Evolutionary conservation across 2,113 vertebrate species (phyloP).

Genomic region (Pterocles gutturalis): DNA sequence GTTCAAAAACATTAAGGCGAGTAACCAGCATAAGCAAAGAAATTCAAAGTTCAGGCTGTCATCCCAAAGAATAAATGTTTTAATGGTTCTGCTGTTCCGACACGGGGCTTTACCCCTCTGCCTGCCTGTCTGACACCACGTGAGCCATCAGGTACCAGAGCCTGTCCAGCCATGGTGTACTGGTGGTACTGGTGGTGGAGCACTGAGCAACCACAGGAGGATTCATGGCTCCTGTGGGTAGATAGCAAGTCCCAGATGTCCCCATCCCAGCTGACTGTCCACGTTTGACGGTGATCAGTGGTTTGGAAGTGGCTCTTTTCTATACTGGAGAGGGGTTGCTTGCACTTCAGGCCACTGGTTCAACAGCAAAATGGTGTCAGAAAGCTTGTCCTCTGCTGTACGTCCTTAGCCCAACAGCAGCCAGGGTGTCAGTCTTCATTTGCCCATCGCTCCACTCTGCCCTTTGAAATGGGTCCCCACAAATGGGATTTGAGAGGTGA

Average conservation of each 20-base stretch:
- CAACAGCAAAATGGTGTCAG: neutral
- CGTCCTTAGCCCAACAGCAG: accelerated
- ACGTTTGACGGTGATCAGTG: accelerated
- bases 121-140: neutral
- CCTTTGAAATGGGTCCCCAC: neutral
- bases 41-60: neutral
- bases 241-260: neutral
- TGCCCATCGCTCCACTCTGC: neutral
- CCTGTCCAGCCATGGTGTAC: neutral
- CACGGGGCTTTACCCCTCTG: neutral
- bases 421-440: neutral
- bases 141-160: neutral
- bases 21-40: neutral
- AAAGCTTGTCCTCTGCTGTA: neutral
- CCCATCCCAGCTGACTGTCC: neutral
- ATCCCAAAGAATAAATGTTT: neutral
- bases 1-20: neutral
- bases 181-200: accelerated
- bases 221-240: neutral
- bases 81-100: neutral
- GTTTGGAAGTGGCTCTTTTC: neutral
- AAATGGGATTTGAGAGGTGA: neutral
- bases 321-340: neutral
- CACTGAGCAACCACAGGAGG: neutral
- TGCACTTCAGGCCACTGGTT: neutral